These are phyloP conservation scores for Tipula vernalis DNA, from an alignment of 2,888 invertebrate genomes.

Conservation along the genomic window DNA sequence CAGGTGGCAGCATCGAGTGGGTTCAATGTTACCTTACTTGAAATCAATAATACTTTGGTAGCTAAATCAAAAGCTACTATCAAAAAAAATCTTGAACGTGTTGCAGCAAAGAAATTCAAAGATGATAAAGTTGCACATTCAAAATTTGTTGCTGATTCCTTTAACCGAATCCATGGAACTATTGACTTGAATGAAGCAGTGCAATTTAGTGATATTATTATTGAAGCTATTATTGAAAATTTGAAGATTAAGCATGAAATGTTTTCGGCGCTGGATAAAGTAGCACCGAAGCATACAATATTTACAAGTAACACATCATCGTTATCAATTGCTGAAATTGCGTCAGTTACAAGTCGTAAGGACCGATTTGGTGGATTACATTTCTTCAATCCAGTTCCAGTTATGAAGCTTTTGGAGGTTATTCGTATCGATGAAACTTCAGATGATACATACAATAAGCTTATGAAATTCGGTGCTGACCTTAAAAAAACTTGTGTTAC, in stretches of 20 bases:
- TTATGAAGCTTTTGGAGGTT: slow-evolving; percentile 81
- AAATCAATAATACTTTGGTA: slow-evolving; percentile 57
- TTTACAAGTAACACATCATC: slow-evolving; percentile 87
- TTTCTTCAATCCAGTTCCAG: slow-evolving; percentile 47
- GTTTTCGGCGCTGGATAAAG: slow-evolving; percentile 56
- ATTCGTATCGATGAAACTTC: slow-evolving; percentile 62
- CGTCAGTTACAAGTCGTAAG: slow-evolving; percentile 54
- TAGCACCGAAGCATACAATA: slow-evolving; percentile 58
- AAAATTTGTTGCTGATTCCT: slow-evolving; percentile 51
- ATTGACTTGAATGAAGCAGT: slow-evolving; percentile 49
- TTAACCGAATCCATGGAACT: slow-evolving; percentile 46
- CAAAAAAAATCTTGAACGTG: slow-evolving; percentile 33
- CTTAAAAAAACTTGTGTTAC: slow-evolving; percentile 75
- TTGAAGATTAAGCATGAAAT: slow-evolving; percentile 62
- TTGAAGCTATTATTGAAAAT: slow-evolving; percentile 82
- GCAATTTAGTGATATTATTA: slow-evolving; percentile 56
- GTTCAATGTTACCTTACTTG: slow-evolving; percentile 69
- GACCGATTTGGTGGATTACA: too few species aligned
- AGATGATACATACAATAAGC: slow-evolving; percentile 55
- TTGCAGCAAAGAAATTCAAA: slow-evolving; percentile 57
- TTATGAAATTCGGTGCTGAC: slow-evolving; percentile 69
- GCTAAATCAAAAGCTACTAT: slow-evolving; percentile 61
- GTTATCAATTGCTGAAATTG: slow-evolving; percentile 69
- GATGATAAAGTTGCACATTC: slow-evolving; percentile 51
- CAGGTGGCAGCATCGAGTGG: slow-evolving; percentile 78